Conservation (phyloP, 2,797 vertebrate species). For the Hirundo rustica region DNA sequence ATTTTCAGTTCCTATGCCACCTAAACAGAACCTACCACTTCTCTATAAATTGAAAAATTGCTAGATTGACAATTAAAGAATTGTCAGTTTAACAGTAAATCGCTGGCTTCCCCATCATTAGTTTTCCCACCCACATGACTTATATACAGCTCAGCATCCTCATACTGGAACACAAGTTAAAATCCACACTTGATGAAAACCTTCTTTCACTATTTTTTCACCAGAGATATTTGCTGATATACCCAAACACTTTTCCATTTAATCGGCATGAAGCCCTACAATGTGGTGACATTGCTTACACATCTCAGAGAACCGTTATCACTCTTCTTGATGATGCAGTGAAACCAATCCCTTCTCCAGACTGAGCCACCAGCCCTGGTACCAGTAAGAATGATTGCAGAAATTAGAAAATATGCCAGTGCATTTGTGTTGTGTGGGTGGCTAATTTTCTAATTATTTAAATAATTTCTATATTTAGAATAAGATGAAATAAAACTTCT, state of each 20-base stretch:
- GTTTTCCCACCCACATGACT: neutral
- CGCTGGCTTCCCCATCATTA: neutral
- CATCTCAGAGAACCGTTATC: neutral
- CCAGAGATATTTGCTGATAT: neutral
- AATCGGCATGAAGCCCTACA: neutral
- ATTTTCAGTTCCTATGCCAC: neutral
- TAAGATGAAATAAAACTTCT: neutral
- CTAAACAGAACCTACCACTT: neutral
- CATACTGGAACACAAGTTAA: neutral
- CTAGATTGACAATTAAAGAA: neutral
- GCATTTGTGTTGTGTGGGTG: neutral
- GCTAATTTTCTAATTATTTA: neutral
- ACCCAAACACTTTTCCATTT: neutral
- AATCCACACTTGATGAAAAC: neutral
- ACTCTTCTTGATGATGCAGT: rapidly evolving
- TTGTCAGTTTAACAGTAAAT: neutral
- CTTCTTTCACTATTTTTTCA: neutral
- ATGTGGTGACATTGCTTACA: neutral
- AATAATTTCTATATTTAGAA: neutral
- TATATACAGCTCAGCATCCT: neutral
- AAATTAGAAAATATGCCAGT: neutral
- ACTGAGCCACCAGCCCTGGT: neutral
- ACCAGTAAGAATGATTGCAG: neutral
- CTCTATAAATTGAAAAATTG: neutral
- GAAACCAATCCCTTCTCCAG: neutral